Conservation (phyloP, 2,888 invertebrate species). For the Lamellibrachia satsuma region DNA sequence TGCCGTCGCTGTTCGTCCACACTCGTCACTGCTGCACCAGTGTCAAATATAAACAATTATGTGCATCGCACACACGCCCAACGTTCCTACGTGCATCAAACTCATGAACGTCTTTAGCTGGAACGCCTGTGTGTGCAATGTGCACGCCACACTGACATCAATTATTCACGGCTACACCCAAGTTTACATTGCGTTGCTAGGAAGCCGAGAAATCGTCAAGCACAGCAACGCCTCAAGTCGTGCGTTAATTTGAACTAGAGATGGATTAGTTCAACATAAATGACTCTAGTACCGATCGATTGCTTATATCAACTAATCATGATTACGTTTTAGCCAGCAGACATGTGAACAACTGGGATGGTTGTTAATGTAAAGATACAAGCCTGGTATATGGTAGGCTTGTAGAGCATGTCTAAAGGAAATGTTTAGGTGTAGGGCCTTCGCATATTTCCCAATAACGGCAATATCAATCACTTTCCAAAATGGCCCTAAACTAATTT, state of each 20-base stretch:
- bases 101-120: background rate
- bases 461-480: too few relatives aligned
- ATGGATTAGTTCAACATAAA: background rate
- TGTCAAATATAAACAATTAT: background rate
- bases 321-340: background rate
- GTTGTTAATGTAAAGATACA: too few relatives aligned
- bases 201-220: background rate
- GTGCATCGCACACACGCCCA: background rate
- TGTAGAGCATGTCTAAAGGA: too few relatives aligned
- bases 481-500: too few relatives aligned
- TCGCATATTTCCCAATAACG: too few relatives aligned
- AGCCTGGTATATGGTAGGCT: too few relatives aligned
- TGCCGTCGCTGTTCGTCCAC: background rate
- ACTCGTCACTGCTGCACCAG: background rate
- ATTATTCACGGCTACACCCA: background rate
- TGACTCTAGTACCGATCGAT: background rate
- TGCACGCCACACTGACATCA: background rate
- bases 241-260: background rate
- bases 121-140: background rate
- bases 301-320: background rate
- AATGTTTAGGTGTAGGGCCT: too few relatives aligned
- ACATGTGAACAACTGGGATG: too few relatives aligned
- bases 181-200: constrained; percentile 1
- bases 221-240: background rate
- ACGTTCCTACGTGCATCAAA: background rate